Base-by-base conservation (phyloP, 2,797 vertebrate species). In the Melanotaenia pygmaea region DNA sequence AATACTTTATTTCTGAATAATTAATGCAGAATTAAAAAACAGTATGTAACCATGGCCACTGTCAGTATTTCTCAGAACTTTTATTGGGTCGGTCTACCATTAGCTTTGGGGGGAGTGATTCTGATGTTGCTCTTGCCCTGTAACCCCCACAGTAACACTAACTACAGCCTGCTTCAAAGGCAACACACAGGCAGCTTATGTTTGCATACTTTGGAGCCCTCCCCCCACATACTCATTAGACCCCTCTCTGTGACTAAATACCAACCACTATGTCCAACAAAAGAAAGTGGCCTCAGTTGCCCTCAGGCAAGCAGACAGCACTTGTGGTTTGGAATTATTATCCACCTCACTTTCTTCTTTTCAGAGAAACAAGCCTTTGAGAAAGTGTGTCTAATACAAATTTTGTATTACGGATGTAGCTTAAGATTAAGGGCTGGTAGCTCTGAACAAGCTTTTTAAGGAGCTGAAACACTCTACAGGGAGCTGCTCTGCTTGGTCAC, bases 121-220 rank as follows among this genome's bases (percentile, higher is more conserved):
- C 77, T 38, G 74, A 57, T 86, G 71, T 77, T 84, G 76, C 79
- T 63, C 72, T 81, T 70, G 60, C 85, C 84, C 86, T 85, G 60
- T 88, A 84, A 82, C 83, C 86, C 77, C 74, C 70, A 47, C 60
- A 80, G 82, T 67, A 84, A 71, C 81, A 74, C 72, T 78, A 78
- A 51, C 81, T 69, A 62, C 64, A 40, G 72, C 68, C 77, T 57
- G 68, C 81, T 86, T 91, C 83, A 90, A 86, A 90, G 79, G 68
- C 74, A 67, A 67, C 80, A 75, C 28, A 28, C 81, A 86, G 85
- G 86, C 75, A 70, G 79, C 77, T 83, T 81, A 84, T 83, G 79
- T 83, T 76, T 80, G 64, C 67, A 79, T 72, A 61, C 79, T 85
- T 70, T 67, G 56, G 51, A 73, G 86, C 86, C 81, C 79, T 59